Conservation (phyloP, 2,888 invertebrate species). For the Zele albiditarsus region DNA sequence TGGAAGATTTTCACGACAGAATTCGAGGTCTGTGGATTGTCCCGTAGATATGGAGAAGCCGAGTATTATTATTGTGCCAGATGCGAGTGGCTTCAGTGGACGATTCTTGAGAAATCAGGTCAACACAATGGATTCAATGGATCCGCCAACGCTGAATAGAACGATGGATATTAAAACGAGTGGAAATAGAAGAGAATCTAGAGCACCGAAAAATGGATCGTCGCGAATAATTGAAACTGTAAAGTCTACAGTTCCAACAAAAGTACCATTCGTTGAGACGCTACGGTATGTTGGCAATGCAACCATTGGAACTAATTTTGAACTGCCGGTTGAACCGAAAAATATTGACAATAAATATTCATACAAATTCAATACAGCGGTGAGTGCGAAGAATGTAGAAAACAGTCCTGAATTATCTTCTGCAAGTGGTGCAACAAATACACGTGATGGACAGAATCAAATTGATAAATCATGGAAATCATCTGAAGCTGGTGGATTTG, state of each 20-base stretch:
- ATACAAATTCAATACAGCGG: slow-evolving; percentile 55
- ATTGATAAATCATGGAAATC: slow-evolving; percentile 58
- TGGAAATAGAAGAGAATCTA: slow-evolving; percentile 8
- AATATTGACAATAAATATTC: slow-evolving; percentile 61
- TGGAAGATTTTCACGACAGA: slow-evolving; percentile 59
- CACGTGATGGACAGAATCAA: slow-evolving; percentile 32
- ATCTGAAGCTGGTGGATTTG: slow-evolving; percentile 58
- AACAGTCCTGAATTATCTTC: slow-evolving; percentile 46
- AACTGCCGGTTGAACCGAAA: slow-evolving; percentile 52
- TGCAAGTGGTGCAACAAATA: slow-evolving; percentile 32
- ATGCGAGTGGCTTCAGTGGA: slow-evolving; percentile 57
- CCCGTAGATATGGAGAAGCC: slow-evolving; percentile 53
- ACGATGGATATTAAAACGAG: slow-evolving; percentile 17
- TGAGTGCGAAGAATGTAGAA: slow-evolving; percentile 48
- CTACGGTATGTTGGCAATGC: slow-evolving; percentile 64
- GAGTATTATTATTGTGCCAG: slow-evolving; percentile 56
- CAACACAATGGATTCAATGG: slow-evolving; percentile 49
- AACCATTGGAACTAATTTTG: slow-evolving; percentile 50
- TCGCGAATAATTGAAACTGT: slow-evolving; percentile 21
- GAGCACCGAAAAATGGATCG: background rate
- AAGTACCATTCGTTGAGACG: slow-evolving; percentile 58
- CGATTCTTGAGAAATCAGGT: slow-evolving; percentile 59
- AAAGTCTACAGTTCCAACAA: slow-evolving; percentile 27
- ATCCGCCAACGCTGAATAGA: slow-evolving; percentile 8
- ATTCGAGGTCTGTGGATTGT: slow-evolving; percentile 58